These are phyloP conservation scores for Aspidiotus destructor DNA, from an alignment of 2,888 invertebrate genomes.

Conservation along the genomic window DNA sequence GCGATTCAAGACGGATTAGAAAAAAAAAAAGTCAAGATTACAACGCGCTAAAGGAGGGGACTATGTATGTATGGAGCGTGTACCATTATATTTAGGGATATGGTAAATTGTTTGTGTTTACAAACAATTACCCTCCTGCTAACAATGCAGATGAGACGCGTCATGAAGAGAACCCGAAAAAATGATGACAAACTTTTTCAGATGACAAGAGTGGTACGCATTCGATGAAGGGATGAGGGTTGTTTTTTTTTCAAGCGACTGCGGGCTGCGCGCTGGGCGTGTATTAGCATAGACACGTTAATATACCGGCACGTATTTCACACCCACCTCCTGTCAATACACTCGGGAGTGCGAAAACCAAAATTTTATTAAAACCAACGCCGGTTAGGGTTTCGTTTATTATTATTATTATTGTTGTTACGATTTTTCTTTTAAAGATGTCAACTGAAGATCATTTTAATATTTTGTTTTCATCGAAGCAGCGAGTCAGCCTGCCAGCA, in stretches of 20 bases:
- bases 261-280: slow-evolving; percentile 14
- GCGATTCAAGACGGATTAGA: background rate
- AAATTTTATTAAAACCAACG: slow-evolving; percentile 17
- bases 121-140: slow-evolving; percentile 30
- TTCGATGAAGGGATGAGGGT: slow-evolving; percentile 12
- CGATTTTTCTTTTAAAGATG: background rate
- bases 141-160: slow-evolving; percentile 17
- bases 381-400: slow-evolving; percentile 12
- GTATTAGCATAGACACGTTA: slow-evolving; percentile 28
- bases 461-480: no score
- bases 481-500: no score
- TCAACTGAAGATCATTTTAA: no score
- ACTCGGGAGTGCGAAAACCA: slow-evolving; percentile 24
- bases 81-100: background rate
- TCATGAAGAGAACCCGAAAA: background rate
- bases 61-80: background rate
- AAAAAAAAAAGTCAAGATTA: slow-evolving; percentile 6
- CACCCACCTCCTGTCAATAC: slow-evolving; percentile 22
- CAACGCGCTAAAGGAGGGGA: slow-evolving; percentile 8
- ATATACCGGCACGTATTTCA: slow-evolving; percentile 21
- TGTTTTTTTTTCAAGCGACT: slow-evolving; percentile 8
- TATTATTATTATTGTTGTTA: no score
- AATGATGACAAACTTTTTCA: slow-evolving; percentile 24
- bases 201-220: slow-evolving; percentile 20
- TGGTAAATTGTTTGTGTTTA: slow-evolving; percentile 31